Evolutionary conservation across 2,888 invertebrate species (phyloP), one percentile per base, ranked within the genome.

Genomic region (Fissipunctia ypsillon): DNA sequence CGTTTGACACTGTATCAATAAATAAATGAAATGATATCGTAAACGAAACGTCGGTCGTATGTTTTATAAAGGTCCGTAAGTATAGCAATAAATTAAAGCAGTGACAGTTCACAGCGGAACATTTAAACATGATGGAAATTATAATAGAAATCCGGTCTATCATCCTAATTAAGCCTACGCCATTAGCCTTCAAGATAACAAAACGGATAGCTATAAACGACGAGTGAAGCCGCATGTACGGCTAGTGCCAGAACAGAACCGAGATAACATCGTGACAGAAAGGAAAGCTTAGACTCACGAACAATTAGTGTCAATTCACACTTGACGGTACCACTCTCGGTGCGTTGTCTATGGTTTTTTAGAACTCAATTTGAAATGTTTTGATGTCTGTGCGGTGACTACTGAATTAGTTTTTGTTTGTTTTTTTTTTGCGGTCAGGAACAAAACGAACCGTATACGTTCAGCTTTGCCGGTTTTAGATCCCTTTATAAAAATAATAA

Each of bases 281-380:
- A 88, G 87, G 88, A 88, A 89, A 90, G 80, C 88, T 86, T 87
- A 86, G 89, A 88, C 85, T 80, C 81, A 85, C 81, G 80, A 86
- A 90, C 87, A 90, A 90, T 89, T 90, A 81, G 81, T 81, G 81
- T 81, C 81, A 81, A 81, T 81, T 89, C 87, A 87, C 76, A 78
- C 72, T 75, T 80, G 80, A 80, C 81, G 81, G 68, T 75, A 67
- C 70, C 81, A 64, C 81, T 81, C 75, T 70, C 65, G 45, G 56
- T 68, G 67, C 67, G 80, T 56, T 64, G 67, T 68, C 84, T 59
- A 70, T 84, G 54, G 68, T 80, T 80, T 83, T 80, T 80, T 80
- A 79, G 60, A 84, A 80, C 56, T 54, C 67, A 41, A 61, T 83
- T 83, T 84, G 54, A 80, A 80, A 80, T 84, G 84, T 81, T 84